Evolutionary conservation across 2,888 invertebrate genomes (phyloP).

Genomic region (Trisateles emortualis): DNA sequence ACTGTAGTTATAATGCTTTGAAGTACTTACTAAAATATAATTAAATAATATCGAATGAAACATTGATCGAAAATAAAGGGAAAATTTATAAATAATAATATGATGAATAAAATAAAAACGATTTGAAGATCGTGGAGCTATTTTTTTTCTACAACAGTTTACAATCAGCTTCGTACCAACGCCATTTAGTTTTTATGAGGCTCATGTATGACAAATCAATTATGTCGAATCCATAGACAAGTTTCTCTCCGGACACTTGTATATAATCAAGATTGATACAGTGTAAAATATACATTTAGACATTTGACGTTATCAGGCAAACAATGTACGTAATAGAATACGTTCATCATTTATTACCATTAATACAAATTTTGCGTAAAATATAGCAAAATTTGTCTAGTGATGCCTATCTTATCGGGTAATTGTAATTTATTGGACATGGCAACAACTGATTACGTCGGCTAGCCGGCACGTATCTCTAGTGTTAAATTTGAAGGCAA

Average conservation of each 20-base stretch:
- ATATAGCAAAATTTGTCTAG: slow-evolving; percentile 51
- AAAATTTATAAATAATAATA: slow-evolving; percentile 61
- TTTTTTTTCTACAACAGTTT: slow-evolving; percentile 84
- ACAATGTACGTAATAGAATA: slow-evolving; percentile 41
- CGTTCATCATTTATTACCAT: slow-evolving; percentile 46
- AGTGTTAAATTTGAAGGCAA: slow-evolving; percentile 41
- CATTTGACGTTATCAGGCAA: slow-evolving; percentile 51
- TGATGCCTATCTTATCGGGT: slow-evolving; percentile 63
- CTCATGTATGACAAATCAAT: slow-evolving; percentile 46
- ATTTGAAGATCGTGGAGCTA: slow-evolving; percentile 75
- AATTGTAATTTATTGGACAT: slow-evolving; percentile 59
- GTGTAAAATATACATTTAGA: slow-evolving; percentile 25
- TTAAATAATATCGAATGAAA: slow-evolving; percentile 64
- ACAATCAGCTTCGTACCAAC: slow-evolving; percentile 33
- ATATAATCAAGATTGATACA: slow-evolving; percentile 24
- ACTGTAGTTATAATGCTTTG: slow-evolving; percentile 60
- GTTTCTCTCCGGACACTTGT: slow-evolving; percentile 19
- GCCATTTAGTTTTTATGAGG: slow-evolving; percentile 41
- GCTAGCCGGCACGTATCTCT: slow-evolving; percentile 20
- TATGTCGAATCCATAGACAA: slow-evolving; percentile 40
- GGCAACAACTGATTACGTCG: slow-evolving; percentile 48
- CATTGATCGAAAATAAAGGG: slow-evolving; percentile 66
- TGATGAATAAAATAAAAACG: slow-evolving; percentile 58
- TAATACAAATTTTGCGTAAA: slow-evolving; percentile 46
- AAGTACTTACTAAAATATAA: slow-evolving; percentile 50